Evolutionary conservation across 2,888 invertebrate species (phyloP).

Genomic region (Timema podura): DNA sequence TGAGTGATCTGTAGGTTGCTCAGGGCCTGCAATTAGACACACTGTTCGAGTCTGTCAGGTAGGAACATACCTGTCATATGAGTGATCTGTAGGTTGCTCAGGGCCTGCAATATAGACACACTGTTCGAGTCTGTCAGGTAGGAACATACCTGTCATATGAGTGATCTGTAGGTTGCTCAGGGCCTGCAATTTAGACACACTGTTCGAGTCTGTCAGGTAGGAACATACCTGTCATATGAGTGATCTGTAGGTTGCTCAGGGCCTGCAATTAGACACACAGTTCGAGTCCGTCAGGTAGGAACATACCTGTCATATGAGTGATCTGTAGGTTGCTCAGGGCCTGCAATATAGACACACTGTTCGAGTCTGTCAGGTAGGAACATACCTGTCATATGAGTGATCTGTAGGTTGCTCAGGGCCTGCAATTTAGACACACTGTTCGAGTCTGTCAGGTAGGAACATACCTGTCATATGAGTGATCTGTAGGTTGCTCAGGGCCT

Average conservation of each 20-base stretch:
- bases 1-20: no score
- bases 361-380: constrained; percentile 23
- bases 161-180: no score
- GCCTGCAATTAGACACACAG: constrained; percentile 6
- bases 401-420: no score
- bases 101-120: neutral
- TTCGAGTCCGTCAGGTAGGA: constrained; percentile 24
- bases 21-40: constrained; percentile 1
- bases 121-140: constrained; percentile 25
- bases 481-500: no score
- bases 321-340: no score
- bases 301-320: neutral
- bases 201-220: constrained; percentile 25
- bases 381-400: neutral
- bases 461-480: neutral
- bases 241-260: no score
- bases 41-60: constrained; percentile 24
- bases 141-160: neutral
- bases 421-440: constrained; percentile 15
- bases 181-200: neutral
- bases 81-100: no score
- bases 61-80: neutral
- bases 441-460: constrained; percentile 22
- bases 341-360: constrained; percentile 12
- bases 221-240: neutral